Percentiles rank a stretch among this genome's conserved stretches.
phyloP scores from a whole-genome alignment of 2,113 vertebrate genomes.

The Speoplatyrhinus poulsoni region DNA sequence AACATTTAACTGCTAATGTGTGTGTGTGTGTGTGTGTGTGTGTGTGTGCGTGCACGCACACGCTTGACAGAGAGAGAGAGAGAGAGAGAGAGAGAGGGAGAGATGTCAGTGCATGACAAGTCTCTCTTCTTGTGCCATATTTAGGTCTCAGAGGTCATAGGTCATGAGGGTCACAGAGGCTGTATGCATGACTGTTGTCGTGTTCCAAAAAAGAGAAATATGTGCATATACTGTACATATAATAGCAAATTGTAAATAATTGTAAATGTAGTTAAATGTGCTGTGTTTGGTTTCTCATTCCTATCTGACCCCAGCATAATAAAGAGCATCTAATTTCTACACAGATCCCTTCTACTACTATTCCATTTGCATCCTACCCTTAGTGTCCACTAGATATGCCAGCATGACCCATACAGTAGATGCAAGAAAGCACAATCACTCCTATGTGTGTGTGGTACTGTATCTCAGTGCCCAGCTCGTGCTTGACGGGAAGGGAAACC shows the following conservation, averaged over 20 bases:
- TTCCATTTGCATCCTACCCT: background rate
- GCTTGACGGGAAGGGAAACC: no score
- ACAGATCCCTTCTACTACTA: background rate
- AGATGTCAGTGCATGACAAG: conserved; percentile 44
- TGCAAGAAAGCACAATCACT: background rate
- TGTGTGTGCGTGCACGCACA: background rate
- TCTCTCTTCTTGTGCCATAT: conserved; percentile 54
- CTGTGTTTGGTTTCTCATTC: no score
- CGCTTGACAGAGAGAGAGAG: background rate
- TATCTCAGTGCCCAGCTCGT: background rate
- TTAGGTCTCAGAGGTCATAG: conserved; percentile 61
- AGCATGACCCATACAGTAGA: background rate
- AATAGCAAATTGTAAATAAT: background rate
- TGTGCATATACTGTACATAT: conserved; percentile 20
- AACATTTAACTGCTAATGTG: no score
- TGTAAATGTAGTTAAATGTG: background rate
- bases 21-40: conserved; percentile 1
- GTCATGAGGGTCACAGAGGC: conserved; percentile 44
- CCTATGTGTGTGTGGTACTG: background rate
- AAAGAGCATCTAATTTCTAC: no score
- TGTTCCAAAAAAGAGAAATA: conserved; percentile 52
- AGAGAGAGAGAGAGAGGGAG: background rate
- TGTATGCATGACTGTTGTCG: conserved; percentile 67
- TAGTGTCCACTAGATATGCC: background rate
- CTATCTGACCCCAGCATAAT: no score